Evolutionary conservation across 2,797 vertebrate genomes (phyloP).

Genomic region (Molothrus aeneus): DNA sequence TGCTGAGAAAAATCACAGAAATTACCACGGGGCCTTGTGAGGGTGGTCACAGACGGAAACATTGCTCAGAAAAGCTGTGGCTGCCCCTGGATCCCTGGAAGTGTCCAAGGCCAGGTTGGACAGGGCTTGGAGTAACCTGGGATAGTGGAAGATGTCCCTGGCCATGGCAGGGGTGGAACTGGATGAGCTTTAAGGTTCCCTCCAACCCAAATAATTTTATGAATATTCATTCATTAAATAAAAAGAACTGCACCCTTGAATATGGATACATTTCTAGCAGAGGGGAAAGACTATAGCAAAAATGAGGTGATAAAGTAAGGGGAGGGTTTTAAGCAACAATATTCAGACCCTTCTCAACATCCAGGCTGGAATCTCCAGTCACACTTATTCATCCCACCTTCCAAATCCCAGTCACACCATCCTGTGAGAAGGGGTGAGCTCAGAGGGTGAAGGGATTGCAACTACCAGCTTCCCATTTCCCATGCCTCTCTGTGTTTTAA

Average conservation of each 20-base stretch:
- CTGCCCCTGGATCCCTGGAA: neutral
- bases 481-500: neutral
- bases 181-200: neutral
- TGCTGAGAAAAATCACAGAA: neutral
- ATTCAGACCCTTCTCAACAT: neutral
- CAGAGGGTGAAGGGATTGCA: neutral
- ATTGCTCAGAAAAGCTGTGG: neutral
- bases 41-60: neutral
- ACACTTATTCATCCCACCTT: neutral
- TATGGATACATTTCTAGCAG: neutral
- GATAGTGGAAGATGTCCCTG: neutral
- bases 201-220: neutral
- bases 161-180: neutral
- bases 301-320: neutral
- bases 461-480: neutral
- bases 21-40: rapidly evolving
- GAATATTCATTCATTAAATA: neutral
- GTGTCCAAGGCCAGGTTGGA: neutral
- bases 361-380: neutral
- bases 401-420: neutral
- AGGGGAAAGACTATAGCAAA: neutral
- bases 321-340: rapidly evolving
- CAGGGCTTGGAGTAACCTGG: rapidly evolving
- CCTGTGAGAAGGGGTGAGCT: neutral
- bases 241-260: neutral